Percentiles rank a stretch among this genome's conserved stretches.
Evolutionary conservation across 1,140 invertebrate genomes (phyloP).

Genomic region (Hyposmocoma kahamanoa): DNA sequence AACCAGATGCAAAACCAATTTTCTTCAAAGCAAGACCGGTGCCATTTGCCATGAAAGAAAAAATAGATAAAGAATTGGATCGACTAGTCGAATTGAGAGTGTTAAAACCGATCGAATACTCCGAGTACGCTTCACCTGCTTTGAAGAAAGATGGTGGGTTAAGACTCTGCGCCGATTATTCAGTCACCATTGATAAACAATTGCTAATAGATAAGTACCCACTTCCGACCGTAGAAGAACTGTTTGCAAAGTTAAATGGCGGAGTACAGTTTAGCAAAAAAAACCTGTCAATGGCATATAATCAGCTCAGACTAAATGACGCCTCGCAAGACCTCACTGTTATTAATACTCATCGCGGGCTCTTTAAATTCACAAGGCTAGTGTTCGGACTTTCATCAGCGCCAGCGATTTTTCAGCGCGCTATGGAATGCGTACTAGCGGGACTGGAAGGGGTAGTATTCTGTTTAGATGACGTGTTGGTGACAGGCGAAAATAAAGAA

Average conservation of each 20-base stretch:
- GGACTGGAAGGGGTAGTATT: neutral
- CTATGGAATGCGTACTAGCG: neutral
- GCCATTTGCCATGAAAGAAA: neutral
- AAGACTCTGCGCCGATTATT: neutral
- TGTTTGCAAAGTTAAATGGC: slow-evolving; percentile 1
- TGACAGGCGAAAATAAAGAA: neutral
- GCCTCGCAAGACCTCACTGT: neutral
- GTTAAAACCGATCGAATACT: neutral
- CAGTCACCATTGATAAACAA: neutral
- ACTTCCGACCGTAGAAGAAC: neutral
- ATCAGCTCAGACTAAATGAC: neutral
- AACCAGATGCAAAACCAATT: neutral
- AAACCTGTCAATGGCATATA: neutral
- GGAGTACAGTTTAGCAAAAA: neutral
- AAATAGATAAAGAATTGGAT: neutral
- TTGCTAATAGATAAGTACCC: neutral
- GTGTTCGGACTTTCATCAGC: neutral
- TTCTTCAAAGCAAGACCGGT: neutral
- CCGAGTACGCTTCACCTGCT: neutral
- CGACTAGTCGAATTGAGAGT: neutral
- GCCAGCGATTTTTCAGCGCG: neutral
- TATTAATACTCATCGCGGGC: slow-evolving; percentile 1
- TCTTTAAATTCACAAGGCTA: neutral
- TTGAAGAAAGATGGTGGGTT: neutral
- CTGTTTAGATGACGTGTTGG: neutral